Conservation (phyloP, 1,140 invertebrate species). For the Eciton burchellii region DNA sequence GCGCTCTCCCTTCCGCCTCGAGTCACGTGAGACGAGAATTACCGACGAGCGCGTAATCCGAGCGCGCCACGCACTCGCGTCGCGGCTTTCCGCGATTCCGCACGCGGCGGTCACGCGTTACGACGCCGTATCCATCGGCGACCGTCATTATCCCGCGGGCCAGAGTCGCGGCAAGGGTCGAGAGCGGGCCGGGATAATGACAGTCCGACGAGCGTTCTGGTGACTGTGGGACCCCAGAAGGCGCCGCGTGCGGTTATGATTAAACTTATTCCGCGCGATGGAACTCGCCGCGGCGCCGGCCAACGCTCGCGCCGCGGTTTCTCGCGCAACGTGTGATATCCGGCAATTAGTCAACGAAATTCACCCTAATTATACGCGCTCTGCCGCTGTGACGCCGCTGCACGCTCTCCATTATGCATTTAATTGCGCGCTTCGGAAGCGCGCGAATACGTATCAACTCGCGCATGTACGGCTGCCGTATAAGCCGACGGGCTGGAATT, state of each 20-base stretch:
- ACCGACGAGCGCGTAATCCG: background rate
- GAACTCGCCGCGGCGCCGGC: constrained; percentile 11
- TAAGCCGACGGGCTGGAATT: background rate
- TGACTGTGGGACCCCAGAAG: constrained; percentile 59
- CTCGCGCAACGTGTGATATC: constrained; percentile 9
- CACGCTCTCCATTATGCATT: constrained; percentile 40
- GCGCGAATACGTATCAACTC: constrained; percentile 44
- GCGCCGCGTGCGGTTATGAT: constrained; percentile 73
- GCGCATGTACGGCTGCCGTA: background rate
- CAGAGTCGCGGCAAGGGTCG: constrained; percentile 41
- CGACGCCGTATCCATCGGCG: constrained; percentile 59
- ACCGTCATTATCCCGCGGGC: constrained; percentile 74
- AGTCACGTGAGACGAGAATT: too few relatives aligned
- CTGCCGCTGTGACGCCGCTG: background rate
- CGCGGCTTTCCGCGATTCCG: constrained; percentile 46
- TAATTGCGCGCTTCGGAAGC: constrained; percentile 42
- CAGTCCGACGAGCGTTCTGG: constrained; percentile 61
- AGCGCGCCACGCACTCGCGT: constrained; percentile 17
- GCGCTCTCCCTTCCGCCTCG: too few relatives aligned
- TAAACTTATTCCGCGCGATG: constrained; percentile 72
- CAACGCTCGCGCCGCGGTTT: background rate
- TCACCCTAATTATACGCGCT: constrained; percentile 36
- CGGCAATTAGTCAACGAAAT: constrained; percentile 62
- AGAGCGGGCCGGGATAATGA: constrained; percentile 65
- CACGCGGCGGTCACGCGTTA: constrained; percentile 70